Conservation (phyloP, 92 coral and sea anemone species). For the Virgularia gustaviana region DNA sequence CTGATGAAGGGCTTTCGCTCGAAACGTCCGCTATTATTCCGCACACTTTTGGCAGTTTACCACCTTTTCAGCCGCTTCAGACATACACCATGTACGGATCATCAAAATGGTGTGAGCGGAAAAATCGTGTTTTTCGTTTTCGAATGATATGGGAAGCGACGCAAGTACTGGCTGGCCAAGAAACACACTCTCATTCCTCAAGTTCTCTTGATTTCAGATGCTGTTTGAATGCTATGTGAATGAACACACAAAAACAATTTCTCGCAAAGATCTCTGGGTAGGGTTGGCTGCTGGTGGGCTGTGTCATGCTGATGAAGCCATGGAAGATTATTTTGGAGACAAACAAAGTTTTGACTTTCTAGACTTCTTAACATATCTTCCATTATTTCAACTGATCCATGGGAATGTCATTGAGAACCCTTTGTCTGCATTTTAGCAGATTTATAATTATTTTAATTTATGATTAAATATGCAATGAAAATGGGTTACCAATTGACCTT, state of each 20-base stretch:
- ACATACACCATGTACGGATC: no score
- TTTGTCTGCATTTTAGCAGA: constrained; percentile 12
- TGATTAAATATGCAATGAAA: no score
- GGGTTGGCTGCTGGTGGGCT: constrained; percentile 86
- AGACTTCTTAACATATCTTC: constrained; percentile 87
- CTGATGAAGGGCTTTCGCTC: no score
- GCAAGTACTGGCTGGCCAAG: background rate
- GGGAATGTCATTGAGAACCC: constrained; percentile 25
- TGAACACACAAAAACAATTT: constrained; percentile 75
- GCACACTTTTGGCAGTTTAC: no score
- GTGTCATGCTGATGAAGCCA: constrained; percentile 51
- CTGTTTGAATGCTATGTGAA: constrained; percentile 85
- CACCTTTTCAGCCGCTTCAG: no score
- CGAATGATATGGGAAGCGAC: no score
- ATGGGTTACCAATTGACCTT: no score
- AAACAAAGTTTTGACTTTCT: constrained; percentile 77
- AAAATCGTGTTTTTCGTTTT: no score
- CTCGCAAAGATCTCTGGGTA: constrained; percentile 74
- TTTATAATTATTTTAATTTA: no score
- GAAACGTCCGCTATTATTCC: no score
- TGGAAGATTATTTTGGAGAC: constrained; percentile 62
- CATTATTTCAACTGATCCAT: constrained; percentile 55
- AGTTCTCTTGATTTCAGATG: constrained; percentile 49
- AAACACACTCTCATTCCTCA: background rate
- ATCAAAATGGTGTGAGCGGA: no score